Percentiles rank a stretch among this genome's conserved stretches.
Conservation (phyloP, 2,797 vertebrate species). For the Microtus californicus region DNA sequence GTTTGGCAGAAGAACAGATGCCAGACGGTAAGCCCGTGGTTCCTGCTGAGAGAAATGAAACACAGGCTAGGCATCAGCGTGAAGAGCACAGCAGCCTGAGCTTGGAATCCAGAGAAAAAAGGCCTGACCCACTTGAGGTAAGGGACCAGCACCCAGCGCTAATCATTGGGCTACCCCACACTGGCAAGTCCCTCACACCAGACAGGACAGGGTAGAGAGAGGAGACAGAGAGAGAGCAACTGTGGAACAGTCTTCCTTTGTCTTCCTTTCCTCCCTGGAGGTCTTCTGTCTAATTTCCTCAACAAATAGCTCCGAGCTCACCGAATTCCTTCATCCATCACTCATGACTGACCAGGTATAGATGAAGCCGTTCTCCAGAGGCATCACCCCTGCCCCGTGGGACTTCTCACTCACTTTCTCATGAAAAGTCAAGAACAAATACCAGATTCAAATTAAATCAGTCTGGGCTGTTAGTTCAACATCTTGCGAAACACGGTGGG, state of each 20-base stretch:
- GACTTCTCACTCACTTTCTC: too few relatives aligned
- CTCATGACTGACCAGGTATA: not conserved
- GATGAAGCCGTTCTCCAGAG: not conserved
- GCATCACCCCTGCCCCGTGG: not conserved
- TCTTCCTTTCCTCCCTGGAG: not conserved
- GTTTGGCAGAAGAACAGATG: not conserved
- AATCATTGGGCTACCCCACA: not conserved
- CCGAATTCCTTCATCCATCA: not conserved
- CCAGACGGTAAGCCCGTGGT: not conserved
- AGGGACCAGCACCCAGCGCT: not conserved
- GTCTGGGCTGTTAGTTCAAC: not conserved
- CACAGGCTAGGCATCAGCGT: not conserved
- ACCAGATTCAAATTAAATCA: not conserved
- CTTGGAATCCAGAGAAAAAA: not conserved
- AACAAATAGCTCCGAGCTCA: not conserved
- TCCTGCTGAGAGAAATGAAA: not conserved
- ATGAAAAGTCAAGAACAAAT: not conserved
- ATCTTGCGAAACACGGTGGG: not conserved
- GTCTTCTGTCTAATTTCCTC: not conserved
- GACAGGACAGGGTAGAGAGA: not conserved
- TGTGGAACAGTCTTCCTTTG: not conserved
- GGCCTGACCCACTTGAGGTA: not conserved
- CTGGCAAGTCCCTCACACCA: not conserved
- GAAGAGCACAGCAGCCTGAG: not conserved
- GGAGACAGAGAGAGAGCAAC: not conserved